Percentiles rank a stretch among this genome's conserved stretches.
Evolutionary conservation across 1,140 invertebrate species (phyloP).

Genomic region (Cardiocondyla obscurior): DNA sequence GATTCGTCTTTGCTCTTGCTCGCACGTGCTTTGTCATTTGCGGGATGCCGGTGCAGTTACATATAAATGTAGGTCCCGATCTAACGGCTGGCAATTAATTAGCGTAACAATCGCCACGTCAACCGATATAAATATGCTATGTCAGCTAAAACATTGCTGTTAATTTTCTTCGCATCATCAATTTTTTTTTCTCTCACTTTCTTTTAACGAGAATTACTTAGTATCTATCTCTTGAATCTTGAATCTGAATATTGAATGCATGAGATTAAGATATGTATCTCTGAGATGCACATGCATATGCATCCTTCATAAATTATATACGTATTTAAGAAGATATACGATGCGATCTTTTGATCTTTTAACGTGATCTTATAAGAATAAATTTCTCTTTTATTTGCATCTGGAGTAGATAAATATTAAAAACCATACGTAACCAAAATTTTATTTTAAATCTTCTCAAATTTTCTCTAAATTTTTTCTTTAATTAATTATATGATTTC

Average conservation of each 20-base stretch:
- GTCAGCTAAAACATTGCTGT: conserved; percentile 27
- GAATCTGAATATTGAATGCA: conserved; percentile 25
- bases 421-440: background rate
- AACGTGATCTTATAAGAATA: background rate
- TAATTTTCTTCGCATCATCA: conserved; percentile 32
- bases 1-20: conserved; percentile 10
- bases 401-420: background rate
- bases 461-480: background rate
- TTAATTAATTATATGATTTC: too few species aligned
- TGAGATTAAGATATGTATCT: conserved; percentile 44
- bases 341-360: background rate
- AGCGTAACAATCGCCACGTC: conserved; percentile 22
- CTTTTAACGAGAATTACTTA: conserved; percentile 9
- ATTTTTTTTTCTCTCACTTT: conserved; percentile 40
- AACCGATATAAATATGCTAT: background rate
- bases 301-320: conserved; percentile 2
- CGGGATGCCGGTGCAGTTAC: background rate
- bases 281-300: conserved; percentile 9
- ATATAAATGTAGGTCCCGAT: background rate
- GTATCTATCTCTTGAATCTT: conserved; percentile 17
- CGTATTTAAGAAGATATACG: background rate
- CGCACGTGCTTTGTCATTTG: conserved; percentile 22
- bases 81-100: conserved; percentile 51
- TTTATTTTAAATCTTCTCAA: background rate
- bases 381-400: background rate